Base-by-base conservation (phyloP, 2,888 invertebrate species). In the Euzetes globulus region DNA sequence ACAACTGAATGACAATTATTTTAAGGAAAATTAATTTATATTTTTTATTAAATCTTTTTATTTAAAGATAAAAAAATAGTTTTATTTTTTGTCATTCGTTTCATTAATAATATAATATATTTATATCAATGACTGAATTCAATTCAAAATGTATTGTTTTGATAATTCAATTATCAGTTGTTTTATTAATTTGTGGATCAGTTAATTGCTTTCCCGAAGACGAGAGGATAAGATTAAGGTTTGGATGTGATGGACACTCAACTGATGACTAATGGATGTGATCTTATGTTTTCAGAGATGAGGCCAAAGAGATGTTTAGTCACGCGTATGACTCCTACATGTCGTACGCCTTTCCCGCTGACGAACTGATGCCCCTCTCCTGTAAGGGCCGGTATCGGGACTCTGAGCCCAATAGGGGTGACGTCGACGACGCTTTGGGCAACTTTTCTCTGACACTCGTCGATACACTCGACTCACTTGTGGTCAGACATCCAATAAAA, bases 381-480 rank as follows among this genome's bases (percentile, higher is more conserved):
- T 88, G 88, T 80, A 82, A 81, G 55, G 88, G 88, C 45, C 82
- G 88, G 78, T 88, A 88, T 55, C 87, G 86, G 50, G 88, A 88
- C 81, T 82, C 85, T 80, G 84, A 84, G 4, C 87, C 87, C 87
- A 84, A 85, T 74, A 88, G 88, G 80, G 87, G 88, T 77, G 88
- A 88, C 80, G 87, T 88, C 75, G 88, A 88, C 82, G 88, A 88
- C 82, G 87, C 86, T 11, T 82, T 88, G 5, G 88, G 88, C 55
- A 87, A 88, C 79, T 88, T 86, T 80, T 85, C 86, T 55, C 82
- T 88, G 52, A 87, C 87, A 4, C 81, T n/a, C n/a, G n/a, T n/a
- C n/a, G n/a, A n/a, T n/a, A n/a, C n/a, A n/a, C n/a, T n/a, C n/a
- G n/a, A n/a, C n/a, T n/a, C n/a, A n/a, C n/a, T n/a, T n/a, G n/a